Evolutionary conservation across 2,888 invertebrate species (phyloP), one percentile per base, ranked within the genome.

Genomic region (Thecocarcelia acutangulata): DNA sequence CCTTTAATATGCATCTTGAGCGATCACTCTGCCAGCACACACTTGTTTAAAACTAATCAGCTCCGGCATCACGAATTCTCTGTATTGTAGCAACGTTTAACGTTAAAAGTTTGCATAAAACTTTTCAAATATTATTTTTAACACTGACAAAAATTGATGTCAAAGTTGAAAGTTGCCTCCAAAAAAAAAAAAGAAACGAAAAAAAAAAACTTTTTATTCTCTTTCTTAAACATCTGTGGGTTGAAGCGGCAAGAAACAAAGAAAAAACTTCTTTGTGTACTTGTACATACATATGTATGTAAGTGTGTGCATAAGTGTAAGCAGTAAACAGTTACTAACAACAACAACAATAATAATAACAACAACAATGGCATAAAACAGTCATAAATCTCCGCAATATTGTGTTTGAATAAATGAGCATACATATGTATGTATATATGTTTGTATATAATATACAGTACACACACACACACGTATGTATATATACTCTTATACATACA

Each of bases 311-410:
- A 64, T 52, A 50, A 76, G 42, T 68, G 42, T 42, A 37, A 17
- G 75, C 37, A 76, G 59, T 68, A 68, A 68, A 76, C 68, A 76
- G 59, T 61, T 68, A 68, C 68, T 69, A 54, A 69, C 50, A 69
- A 48, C 42, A 61, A 52, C 24, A 56, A 75, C 61, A 69, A 73
- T 33, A 69, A 48, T 52, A 61, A 52, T 15, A 61, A 44, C 40
- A 56, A 68, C 61, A 69, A 69, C 50, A 68, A 46, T 50, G 63
- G 68, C 33, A 74, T 54, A 12, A 74, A 78, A 82, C 69, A 78
- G 74, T 78, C 77, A 74, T 82, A 82, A 82, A 82, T 82, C 81
- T 82, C 59, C 48, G 58, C n/a, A 82, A 82, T 58, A 74, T 64
- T 70, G 50, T 66, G 40, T 28, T 40, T 4, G 40, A 40, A 56